Percentiles rank a stretch among this genome's conserved stretches.
Conservation (phyloP, 2,113 vertebrate species). For the Ascaphus truei region DNA sequence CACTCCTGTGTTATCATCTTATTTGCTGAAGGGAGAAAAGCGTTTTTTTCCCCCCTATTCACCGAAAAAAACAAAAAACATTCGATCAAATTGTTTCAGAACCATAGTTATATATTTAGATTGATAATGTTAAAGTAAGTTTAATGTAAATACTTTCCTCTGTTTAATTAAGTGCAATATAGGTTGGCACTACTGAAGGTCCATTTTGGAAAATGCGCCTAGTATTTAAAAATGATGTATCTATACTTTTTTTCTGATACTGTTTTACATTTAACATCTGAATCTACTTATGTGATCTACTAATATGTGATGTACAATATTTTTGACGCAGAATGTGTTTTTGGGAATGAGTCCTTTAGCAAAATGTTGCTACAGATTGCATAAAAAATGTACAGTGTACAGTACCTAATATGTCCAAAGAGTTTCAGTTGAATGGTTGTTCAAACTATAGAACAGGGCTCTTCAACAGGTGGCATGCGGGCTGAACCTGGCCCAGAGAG, state of each 20-base stretch:
- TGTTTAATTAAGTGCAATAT: constrained; percentile 58
- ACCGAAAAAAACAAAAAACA: too few relatives aligned
- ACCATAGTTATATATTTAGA: background rate
- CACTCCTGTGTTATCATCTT: background rate
- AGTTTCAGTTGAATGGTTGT: too few relatives aligned
- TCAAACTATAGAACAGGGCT: too few relatives aligned
- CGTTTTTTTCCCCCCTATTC: background rate
- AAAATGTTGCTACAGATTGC: constrained; percentile 1
- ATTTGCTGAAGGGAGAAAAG: background rate
- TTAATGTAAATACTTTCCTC: constrained; percentile 14
- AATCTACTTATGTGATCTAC: constrained; percentile 21
- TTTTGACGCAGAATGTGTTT: background rate
- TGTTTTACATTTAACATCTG: constrained; percentile 39
- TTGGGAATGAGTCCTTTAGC: too few relatives aligned
- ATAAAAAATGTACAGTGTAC: too few relatives aligned
- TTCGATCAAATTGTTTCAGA: background rate
- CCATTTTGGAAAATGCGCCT: constrained; percentile 52
- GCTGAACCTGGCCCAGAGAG: too few relatives aligned
- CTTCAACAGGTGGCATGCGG: too few relatives aligned
- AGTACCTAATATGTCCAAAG: too few relatives aligned
- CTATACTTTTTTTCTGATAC: constrained; percentile 31
- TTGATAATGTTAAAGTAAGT: background rate
- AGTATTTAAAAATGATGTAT: constrained; percentile 36
- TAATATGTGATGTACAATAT: background rate
- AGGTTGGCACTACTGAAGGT: constrained; percentile 42